Evolutionary conservation across 1,140 invertebrate genomes (phyloP), one percentile per base, ranked within the genome.

Genomic region (Amyelois transitella): DNA sequence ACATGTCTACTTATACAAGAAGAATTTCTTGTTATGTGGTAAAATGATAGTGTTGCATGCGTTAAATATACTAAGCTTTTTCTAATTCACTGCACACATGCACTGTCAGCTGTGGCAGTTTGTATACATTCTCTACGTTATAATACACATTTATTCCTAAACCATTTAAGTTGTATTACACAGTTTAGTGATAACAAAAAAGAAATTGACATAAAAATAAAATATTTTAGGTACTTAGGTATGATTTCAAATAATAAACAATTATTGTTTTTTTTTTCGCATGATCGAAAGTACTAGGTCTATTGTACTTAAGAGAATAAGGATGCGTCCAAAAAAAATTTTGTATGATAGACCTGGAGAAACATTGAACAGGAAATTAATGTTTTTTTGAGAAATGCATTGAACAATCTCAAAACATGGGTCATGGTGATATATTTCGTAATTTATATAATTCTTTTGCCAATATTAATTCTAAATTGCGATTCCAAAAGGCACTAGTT

Each of bases 401-500:
- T n/a, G n/a, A n/a, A n/a, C n/a, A n/a, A n/a, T n/a, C n/a, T n/a
- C n/a, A n/a, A n/a, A 14, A 8, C n/a, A 14, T n/a, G 2, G 12
- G 8, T 2, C n/a, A 8, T 3, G 12, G 32, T 38, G n/a, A 14
- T 32, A 10, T 38, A 14, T 24, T 24, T 5, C n/a, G 32, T 38
- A 38, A 38, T 38, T 38, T 38, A 38, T n/a, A 38, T 28, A 28
- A 5, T 14, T 2, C 2, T 38, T 14, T 38, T 38, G 32, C 32
- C 32, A 38, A 38, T 38, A 38, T 38, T 48, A 20, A 48, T 7
- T 48, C 45, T 48, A 48, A 77, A 75, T 75, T 69, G 79, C 76
- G 68, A 74, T 67, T 79, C 60, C 69, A 72, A 82, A 86, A 84
- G 83, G 83, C 83, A 86, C 83, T 86, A 82, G 71, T 76, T 77